Evolutionary conservation across 2,113 vertebrate genomes (phyloP), one percentile per base, ranked within the genome.

Genomic region (Otus sunia): DNA sequence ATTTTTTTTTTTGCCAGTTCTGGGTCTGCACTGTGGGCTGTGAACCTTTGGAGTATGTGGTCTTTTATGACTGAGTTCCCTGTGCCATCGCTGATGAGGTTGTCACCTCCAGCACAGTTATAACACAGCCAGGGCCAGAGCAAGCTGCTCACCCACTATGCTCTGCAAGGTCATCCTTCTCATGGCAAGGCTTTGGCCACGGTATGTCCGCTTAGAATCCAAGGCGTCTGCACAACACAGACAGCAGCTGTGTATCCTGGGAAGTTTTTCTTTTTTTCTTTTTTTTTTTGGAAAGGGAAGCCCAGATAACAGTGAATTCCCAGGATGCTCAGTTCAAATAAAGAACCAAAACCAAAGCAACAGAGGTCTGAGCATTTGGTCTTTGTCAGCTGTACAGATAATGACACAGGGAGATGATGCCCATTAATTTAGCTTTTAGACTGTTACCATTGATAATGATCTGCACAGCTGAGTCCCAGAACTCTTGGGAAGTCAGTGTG

Each of bases 161-260:
- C 34, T 86, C 59, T 92, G 27, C 30, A 68, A 47, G 17, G 5
- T 3, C 27, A 10, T 8, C 32, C 9, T 53, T 73, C 39, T 78
- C 27, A 74, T 0, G 2, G 56, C 18, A 59, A 19, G 43, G 43
- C 16, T 50, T 55, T 23, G 26, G 34, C 50, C 55, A 68, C 0
- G 0, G 3, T 43, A 15, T 47, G n/a, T 72, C 26, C 22, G 27
- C 32, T 32, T n/a, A 34, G 29, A 59, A 34, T 56, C 25, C 45
- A 26, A 79, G 7, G 14, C 41, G 12, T 45, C 29, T 56, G 36
- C 2, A 2, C 37, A 68, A 47, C 32, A 18, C 47, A 62, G 59
- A 41, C 29, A 62, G 32, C 29, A 87, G 41, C 11, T 20, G 9
- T 37, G 37, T 41, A 29, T 81, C 50, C 68, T 36, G 37, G 16